A percentile compares a stretch with the other conserved stretches of the same genome.
These are phyloP conservation scores for Trichomycterus rosablanca DNA, from an alignment of 2,113 vertebrate species.

Conservation along the genomic window DNA sequence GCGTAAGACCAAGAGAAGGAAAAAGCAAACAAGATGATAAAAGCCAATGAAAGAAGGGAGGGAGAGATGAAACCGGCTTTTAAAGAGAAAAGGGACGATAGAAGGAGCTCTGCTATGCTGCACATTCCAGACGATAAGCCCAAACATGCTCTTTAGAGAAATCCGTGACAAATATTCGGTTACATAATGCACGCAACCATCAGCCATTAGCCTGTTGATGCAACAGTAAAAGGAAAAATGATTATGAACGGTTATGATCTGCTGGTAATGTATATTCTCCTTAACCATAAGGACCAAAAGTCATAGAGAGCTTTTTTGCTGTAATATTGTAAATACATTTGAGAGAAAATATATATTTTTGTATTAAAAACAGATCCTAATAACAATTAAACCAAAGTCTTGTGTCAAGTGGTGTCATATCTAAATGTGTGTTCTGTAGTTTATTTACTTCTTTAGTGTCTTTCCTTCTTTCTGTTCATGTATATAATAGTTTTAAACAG, in stretches of 20 bases:
- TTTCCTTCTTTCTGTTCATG: no score
- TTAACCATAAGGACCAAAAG: neutral
- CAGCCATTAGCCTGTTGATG: slow-evolving; percentile 26
- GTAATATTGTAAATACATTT: no score
- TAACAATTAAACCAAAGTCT: neutral
- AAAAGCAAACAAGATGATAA: slow-evolving; percentile 16
- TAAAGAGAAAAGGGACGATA: slow-evolving; percentile 34
- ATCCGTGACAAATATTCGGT: slow-evolving; percentile 37
- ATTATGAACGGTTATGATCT: slow-evolving; percentile 19
- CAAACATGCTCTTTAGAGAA: slow-evolving; percentile 37
- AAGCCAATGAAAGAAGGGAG: neutral
- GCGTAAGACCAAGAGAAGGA: neutral
- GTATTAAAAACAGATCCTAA: neutral
- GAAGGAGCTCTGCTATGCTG: slow-evolving; percentile 34
- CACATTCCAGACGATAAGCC: slow-evolving; percentile 44
- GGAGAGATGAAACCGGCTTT: slow-evolving; percentile 20
- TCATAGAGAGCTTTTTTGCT: neutral
- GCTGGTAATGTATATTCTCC: neutral
- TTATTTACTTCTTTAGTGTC: slow-evolving; percentile 13
- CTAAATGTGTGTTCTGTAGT: neutral
- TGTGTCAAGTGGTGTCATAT: neutral
- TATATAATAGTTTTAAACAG: no score
- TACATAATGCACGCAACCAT: slow-evolving; percentile 37
- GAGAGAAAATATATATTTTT: slow-evolving; percentile 2
- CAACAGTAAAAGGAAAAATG: slow-evolving; percentile 4